These are phyloP conservation scores for Cosmorhoe ocellata DNA, from an alignment of 2,888 invertebrate species.

Conservation along the genomic window DNA sequence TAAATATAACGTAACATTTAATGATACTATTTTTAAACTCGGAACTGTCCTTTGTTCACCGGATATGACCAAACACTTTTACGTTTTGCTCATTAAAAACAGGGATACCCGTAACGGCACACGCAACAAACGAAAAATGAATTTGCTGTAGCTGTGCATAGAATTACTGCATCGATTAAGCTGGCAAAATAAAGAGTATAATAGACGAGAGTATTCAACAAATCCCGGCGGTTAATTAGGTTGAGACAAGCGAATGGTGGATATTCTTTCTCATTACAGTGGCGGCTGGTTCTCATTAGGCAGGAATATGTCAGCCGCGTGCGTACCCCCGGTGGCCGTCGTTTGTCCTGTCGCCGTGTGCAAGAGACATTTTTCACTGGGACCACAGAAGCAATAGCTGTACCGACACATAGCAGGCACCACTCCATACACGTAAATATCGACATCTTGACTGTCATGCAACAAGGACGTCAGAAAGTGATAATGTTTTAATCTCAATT, in stretches of 20 bases:
- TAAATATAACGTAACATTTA: conserved; percentile 40
- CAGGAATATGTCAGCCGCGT: conserved; percentile 62
- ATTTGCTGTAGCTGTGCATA: conserved; percentile 7
- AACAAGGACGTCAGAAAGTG: too few species aligned
- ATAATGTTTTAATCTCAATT: too few species aligned
- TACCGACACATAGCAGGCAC: not conserved
- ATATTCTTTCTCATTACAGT: conserved; percentile 66
- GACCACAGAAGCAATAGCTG: conserved; percentile 11
- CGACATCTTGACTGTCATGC: too few species aligned
- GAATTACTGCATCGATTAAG: conserved; percentile 29
- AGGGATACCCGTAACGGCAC: conserved; percentile 29
- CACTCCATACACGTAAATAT: not conserved
- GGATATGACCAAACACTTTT: conserved; percentile 34
- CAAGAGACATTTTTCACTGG: conserved; percentile 58
- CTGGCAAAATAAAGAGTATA: conserved; percentile 5
- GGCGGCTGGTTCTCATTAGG: conserved; percentile 63
- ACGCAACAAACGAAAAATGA: conserved; percentile 12
- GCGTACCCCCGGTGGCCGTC: conserved; percentile 53
- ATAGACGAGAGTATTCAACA: conserved; percentile 33
- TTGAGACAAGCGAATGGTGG: conserved; percentile 55
- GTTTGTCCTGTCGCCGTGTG: conserved; percentile 65
- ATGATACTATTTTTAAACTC: conserved; percentile 33
- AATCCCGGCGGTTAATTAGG: conserved; percentile 58
- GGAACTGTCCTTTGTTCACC: conserved; percentile 22
- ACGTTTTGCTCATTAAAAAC: conserved; percentile 29